phyloP scores from a whole-genome alignment of 2,113 vertebrate species.

The Entelurus aequoreus region DNA sequence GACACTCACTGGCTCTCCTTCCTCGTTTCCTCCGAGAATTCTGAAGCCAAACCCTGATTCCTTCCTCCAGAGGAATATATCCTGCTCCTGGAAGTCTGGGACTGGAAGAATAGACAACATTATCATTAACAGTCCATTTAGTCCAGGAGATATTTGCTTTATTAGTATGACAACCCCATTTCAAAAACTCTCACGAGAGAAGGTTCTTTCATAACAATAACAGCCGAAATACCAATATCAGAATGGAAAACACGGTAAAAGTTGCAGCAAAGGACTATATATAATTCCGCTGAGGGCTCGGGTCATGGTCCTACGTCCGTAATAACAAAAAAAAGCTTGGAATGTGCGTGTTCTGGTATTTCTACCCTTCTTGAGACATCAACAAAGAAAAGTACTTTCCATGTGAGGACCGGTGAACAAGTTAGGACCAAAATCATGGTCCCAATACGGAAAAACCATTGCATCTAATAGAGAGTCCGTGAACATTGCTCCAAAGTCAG shows the following conservation, averaged over 20 bases:
- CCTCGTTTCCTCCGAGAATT: conserved; percentile 97
- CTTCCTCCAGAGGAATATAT: conserved; percentile 99
- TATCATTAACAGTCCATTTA: conserved; percentile 5
- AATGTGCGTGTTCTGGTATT: neutral
- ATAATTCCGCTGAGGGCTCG: conserved; percentile 25
- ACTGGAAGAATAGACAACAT: conserved; percentile 72
- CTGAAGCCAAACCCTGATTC: conserved; percentile 98
- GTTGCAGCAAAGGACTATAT: conserved; percentile 8
- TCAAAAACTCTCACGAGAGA: neutral
- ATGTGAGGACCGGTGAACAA: too few relatives aligned
- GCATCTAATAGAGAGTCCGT: too few relatives aligned
- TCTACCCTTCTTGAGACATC: neutral
- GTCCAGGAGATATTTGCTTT: neutral
- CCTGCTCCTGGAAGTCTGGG: conserved; percentile 98
- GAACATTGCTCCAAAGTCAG: too few relatives aligned
- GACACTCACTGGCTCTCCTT: conserved; percentile 93
- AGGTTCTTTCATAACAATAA: neutral
- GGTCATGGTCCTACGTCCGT: conserved; percentile 15
- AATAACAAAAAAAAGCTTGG: neutral
- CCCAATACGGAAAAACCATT: too few relatives aligned
- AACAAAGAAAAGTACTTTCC: too few relatives aligned
- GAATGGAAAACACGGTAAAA: conserved; percentile 4
- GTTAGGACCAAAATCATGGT: too few relatives aligned
- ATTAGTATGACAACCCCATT: neutral
- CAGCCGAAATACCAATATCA: neutral